These are phyloP conservation scores for Nerophis ophidion DNA, from an alignment of 2,113 vertebrate genomes.

Conservation along the genomic window DNA sequence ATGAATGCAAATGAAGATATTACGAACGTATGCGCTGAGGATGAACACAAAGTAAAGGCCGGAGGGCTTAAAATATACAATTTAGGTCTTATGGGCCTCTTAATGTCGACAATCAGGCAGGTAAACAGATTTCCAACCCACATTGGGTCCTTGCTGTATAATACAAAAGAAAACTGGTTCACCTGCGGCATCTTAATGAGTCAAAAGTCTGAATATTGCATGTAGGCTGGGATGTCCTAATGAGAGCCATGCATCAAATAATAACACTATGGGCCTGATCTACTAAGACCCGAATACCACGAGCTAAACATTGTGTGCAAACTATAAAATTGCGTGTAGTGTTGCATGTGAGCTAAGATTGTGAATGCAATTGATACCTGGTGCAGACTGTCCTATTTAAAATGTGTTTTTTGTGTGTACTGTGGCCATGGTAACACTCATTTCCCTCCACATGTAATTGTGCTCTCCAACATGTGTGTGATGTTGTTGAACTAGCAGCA, in stretches of 20 bases:
- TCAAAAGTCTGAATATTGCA: conserved; percentile 20
- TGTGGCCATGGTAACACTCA: no score
- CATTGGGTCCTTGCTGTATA: conserved; percentile 15
- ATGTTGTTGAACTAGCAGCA: no score
- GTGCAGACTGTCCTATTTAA: no score
- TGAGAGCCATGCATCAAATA: background rate
- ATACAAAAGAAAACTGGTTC: conserved; percentile 14
- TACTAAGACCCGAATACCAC: no score
- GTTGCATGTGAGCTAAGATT: no score
- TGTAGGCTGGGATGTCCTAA: background rate
- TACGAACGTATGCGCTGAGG: conserved; percentile 7
- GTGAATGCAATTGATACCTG: no score
- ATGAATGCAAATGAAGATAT: conserved; percentile 15
- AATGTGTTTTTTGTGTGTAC: no score
- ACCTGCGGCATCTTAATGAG: conserved; percentile 6
- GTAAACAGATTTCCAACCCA: background rate
- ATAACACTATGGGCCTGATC: background rate
- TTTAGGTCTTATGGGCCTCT: conserved; percentile 10
- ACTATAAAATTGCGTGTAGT: no score
- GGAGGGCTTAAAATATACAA: conserved; percentile 10
- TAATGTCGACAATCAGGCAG: conserved; percentile 5
- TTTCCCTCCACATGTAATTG: no score
- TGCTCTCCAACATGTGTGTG: no score
- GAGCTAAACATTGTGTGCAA: no score
- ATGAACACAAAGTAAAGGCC: conserved; percentile 16